Evolutionary conservation across 2,797 vertebrate species (phyloP).

Genomic region (Sarcophilus harrisii): DNA sequence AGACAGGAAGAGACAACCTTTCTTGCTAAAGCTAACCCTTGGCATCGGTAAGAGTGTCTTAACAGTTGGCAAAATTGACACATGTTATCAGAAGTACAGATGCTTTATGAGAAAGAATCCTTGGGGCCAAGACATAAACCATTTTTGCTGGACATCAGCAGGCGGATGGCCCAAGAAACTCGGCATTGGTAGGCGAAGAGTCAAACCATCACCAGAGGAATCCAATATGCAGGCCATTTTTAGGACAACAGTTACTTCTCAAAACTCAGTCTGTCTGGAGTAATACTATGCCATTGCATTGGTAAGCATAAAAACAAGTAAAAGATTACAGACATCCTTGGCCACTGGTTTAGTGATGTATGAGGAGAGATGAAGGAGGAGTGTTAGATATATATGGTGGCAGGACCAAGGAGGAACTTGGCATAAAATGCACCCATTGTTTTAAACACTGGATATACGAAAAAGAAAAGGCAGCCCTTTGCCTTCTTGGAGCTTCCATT

Average conservation of each 20-base stretch:
- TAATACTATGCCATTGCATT: neutral
- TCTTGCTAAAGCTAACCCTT: neutral
- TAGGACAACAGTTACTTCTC: neutral
- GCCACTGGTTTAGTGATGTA: neutral
- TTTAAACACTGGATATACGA: neutral
- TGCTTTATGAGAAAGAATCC: neutral
- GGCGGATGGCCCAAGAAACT: neutral
- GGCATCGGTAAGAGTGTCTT: neutral
- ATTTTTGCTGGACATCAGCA: neutral
- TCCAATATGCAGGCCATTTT: neutral
- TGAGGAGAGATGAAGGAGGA: neutral
- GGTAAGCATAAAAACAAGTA: neutral
- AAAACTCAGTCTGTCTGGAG: neutral
- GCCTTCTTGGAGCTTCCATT: neutral
- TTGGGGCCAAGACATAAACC: neutral
- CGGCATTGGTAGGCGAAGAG: neutral
- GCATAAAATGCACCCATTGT: neutral
- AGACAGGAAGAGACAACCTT: neutral
- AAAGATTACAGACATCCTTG: neutral
- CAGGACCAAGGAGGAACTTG: neutral
- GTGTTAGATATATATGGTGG: neutral
- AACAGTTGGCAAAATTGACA: neutral
- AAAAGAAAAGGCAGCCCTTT: neutral
- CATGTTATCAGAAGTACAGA: neutral
- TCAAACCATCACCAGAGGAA: neutral